Base-by-base conservation (phyloP, 2,888 invertebrate species). In the Cantharis nigra region DNA sequence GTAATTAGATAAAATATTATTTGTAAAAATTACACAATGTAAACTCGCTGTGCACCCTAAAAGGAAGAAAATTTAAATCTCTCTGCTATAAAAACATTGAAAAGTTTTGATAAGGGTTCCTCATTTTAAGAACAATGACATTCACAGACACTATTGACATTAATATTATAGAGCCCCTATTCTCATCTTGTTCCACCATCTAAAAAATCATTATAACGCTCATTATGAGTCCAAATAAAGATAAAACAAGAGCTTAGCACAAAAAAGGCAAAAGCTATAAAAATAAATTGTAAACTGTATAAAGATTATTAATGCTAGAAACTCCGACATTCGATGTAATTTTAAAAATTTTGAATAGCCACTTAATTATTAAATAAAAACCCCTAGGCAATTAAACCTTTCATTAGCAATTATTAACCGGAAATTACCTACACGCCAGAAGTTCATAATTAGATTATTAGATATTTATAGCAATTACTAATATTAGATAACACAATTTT, bases 121-220 rank as follows among this genome's bases (percentile, higher is more conserved):
- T 85, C 84, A 84, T 86, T 86, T 85, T 83, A 83, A 85, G 86
- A 87, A 86, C 87, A 87, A 87, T 86, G 86, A 85, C 85, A 84
- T 86, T 86, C 84, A 84, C 85, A 85, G 86, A 86, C 85, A 85
- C 85, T 84, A 86, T 86, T 84, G 85, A 84, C 86, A 86, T 87
- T 87, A 86, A 87, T 86, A 86, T 87, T 86, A 84, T 83, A 79
- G 83, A 81, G 82, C 83, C 82, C 81, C 83, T 82, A 82, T 84
- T 83, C 82, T 80, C 83, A 79, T 82, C 83, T 81, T 83, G 83
- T 78, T 83, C 83, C 82, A 83, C 81, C 83, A 81, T 83, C 83
- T 84, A 86, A 87, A 86, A 87, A 87, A 86, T 86, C 86, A 86
- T 86, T 87, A 87, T 87, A 84, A 85, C 84, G 84, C 84, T 83